Percentiles rank a stretch among this genome's conserved stretches.
Conservation (phyloP, 30 jellyfish, hydroid and myxozoan species). For the Cassiopea xamachana region DNA sequence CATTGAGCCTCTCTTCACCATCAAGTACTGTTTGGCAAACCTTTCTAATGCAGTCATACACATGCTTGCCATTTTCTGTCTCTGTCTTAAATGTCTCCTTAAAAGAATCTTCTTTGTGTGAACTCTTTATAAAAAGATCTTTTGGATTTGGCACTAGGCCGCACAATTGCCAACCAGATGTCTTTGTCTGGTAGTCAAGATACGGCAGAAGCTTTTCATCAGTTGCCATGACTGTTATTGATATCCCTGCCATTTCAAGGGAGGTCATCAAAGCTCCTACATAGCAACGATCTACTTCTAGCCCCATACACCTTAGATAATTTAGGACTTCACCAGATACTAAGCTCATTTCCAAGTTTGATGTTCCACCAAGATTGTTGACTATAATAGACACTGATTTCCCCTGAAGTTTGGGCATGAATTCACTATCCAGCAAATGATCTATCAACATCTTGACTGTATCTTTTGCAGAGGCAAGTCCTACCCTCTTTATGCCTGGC, state of each 20-base stretch:
- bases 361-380: slow-evolving; percentile 93
- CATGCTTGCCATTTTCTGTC: slow-evolving; percentile 46
- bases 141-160: slow-evolving; percentile 25
- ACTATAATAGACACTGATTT: slow-evolving; percentile 70
- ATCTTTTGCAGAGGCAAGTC: slow-evolving; percentile 72
- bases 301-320: slow-evolving; percentile 15
- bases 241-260: slow-evolving; percentile 97
- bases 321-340: slow-evolving; percentile 80
- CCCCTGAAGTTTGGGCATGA: slow-evolving; percentile 66
- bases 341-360: slow-evolving; percentile 87
- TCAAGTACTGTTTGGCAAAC: slow-evolving; percentile 64
- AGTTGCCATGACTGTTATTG: slow-evolving; percentile 74
- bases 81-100: slow-evolving; percentile 7
- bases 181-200: slow-evolving; percentile 41
- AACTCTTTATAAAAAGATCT: slow-evolving; percentile 1
- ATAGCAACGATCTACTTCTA: slow-evolving; percentile 66
- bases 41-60: slow-evolving; percentile 36
- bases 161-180: slow-evolving; percentile 39
- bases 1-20: slow-evolving; percentile 78
- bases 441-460: slow-evolving; percentile 82
- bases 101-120: neutral
- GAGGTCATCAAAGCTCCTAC: slow-evolving; percentile 93
- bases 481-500: slow-evolving; percentile 88
- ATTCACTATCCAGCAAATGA: slow-evolving; percentile 74
- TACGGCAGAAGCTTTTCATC: slow-evolving; percentile 35